Conservation (phyloP, 2,888 invertebrate genomes). For the Psylliodes chrysocephalus region DNA sequence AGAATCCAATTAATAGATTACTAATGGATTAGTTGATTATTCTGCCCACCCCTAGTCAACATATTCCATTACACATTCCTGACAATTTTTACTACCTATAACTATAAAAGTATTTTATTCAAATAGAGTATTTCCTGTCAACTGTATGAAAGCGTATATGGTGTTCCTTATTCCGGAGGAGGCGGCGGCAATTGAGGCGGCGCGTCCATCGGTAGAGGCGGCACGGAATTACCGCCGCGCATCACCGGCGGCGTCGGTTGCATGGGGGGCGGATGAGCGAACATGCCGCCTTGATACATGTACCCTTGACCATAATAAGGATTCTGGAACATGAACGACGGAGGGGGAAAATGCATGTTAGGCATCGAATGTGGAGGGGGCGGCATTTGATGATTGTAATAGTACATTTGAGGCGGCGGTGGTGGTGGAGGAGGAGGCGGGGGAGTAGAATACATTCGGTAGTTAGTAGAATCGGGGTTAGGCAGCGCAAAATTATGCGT, state of each 20-base stretch:
- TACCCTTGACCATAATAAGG: slow-evolving; percentile 56
- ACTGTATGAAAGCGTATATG: too few relatives aligned
- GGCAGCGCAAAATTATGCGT: too few relatives aligned
- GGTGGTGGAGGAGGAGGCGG: slow-evolving; percentile 18
- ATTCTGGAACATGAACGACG: slow-evolving; percentile 46
- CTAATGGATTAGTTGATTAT: too few relatives aligned
- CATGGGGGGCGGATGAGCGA: slow-evolving; percentile 35
- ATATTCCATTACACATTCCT: too few relatives aligned
- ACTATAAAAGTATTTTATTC: too few relatives aligned
- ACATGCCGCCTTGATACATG: slow-evolving; percentile 57
- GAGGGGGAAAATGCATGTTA: slow-evolving; percentile 54
- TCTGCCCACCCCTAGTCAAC: too few relatives aligned
- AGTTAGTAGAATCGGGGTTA: slow-evolving; percentile 36
- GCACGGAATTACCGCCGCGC: slow-evolving; percentile 48
- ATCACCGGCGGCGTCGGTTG: slow-evolving; percentile 46
- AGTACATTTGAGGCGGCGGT: slow-evolving; percentile 45
- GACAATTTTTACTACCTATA: too few relatives aligned
- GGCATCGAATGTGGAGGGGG: slow-evolving; percentile 42
- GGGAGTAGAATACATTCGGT: slow-evolving; percentile 20
- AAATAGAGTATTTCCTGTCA: too few relatives aligned
- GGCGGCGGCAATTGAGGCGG: slow-evolving; percentile 73
- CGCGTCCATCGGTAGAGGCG: slow-evolving; percentile 69
- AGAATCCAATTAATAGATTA: too few relatives aligned
- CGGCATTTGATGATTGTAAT: slow-evolving; percentile 53
- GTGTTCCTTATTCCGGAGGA: slow-evolving; percentile 69